Percentiles rank a stretch among this genome's conserved stretches.
These are phyloP conservation scores for Orchestia grillus DNA, from an alignment of 1,140 invertebrate species.

Conservation along the genomic window DNA sequence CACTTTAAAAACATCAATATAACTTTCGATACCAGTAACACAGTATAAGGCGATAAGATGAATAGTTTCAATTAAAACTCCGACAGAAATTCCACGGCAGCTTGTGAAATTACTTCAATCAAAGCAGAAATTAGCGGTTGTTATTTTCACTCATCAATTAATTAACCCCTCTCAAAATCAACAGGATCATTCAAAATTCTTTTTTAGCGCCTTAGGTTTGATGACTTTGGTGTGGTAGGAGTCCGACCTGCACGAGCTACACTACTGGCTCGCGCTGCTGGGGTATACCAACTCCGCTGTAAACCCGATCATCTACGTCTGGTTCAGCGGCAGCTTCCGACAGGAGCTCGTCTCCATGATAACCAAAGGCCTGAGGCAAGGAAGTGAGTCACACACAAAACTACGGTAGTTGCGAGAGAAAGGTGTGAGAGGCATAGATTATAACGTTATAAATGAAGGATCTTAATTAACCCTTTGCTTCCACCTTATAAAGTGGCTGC, in stretches of 20 bases:
- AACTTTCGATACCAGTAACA: no score
- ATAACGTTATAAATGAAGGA: no score
- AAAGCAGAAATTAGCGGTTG: no score
- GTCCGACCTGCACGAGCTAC: conserved; percentile 68
- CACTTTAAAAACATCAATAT: no score
- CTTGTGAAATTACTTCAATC: no score
- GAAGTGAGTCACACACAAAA: not conserved
- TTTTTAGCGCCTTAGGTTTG: not conserved
- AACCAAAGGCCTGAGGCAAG: not conserved
- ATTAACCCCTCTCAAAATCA: not conserved
- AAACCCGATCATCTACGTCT: conserved; percentile 74
- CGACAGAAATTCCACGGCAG: not conserved
- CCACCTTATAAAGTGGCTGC: no score
- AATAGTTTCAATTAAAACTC: not conserved
- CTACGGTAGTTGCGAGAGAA: not conserved
- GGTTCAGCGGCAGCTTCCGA: conserved; percentile 70
- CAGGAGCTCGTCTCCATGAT: conserved; percentile 54
- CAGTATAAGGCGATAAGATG: no score
- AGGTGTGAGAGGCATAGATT: not conserved
- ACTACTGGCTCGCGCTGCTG: conserved; percentile 72
- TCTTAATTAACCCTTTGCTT: no score
- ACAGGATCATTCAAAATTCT: not conserved
- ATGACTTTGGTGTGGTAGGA: not conserved
- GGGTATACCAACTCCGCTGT: conserved; percentile 73
- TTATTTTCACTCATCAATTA: no score